phyloP scores from a whole-genome alignment of 2,888 invertebrate species.

The Dynastes hyllus region DNA sequence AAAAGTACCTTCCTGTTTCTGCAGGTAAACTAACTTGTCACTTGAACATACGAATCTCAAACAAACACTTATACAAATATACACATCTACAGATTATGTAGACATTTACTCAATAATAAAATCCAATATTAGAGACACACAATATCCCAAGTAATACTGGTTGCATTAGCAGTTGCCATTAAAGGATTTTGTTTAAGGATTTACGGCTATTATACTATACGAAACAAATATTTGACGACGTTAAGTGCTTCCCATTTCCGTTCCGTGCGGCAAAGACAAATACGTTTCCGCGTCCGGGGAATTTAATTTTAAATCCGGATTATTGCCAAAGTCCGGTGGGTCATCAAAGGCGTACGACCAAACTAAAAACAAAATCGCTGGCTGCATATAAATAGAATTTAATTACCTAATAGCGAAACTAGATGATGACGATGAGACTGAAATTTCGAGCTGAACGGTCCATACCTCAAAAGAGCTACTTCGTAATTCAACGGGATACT shows the following conservation, averaged over 20 bases:
- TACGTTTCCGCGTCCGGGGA: constrained; percentile 23
- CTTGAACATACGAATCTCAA: no score
- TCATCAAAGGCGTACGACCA: constrained; percentile 29
- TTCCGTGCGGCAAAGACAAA: constrained; percentile 19
- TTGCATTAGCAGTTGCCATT: constrained; percentile 19
- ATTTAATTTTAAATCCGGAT: constrained; percentile 48
- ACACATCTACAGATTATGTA: neutral
- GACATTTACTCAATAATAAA: no score
- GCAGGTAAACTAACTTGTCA: no score
- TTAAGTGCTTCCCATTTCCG: constrained; percentile 30
- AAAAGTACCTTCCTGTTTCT: no score
- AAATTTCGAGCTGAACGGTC: constrained; percentile 22
- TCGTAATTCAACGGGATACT: constrained; percentile 33
- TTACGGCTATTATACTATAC: constrained; percentile 23
- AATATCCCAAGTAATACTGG: constrained; percentile 4
- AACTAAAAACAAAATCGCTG: constrained; percentile 43
- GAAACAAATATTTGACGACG: constrained; percentile 40
- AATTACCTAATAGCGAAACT: constrained; percentile 35
- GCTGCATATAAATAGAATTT: constrained; percentile 45
- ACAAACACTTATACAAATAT: neutral
- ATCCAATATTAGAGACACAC: neutral
- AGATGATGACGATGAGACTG: constrained; percentile 20
- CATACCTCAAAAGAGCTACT: constrained; percentile 6
- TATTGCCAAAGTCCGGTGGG: constrained; percentile 28
- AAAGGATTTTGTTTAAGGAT: constrained; percentile 22